These are phyloP conservation scores for Tiphia femorata DNA, from an alignment of 2,888 invertebrate species.

Conservation along the genomic window DNA sequence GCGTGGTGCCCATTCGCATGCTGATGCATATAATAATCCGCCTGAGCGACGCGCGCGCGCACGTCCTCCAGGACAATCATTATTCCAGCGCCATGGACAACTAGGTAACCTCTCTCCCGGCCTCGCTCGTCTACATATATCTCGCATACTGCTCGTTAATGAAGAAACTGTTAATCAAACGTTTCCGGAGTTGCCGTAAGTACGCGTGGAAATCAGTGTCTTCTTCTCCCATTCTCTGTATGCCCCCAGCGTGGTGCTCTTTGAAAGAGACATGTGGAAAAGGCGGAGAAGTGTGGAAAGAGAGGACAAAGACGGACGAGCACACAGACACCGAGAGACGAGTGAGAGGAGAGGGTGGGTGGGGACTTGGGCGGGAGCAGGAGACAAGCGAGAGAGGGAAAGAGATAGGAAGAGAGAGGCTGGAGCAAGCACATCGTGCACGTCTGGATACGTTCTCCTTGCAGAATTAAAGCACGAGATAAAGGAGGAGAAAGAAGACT, in stretches of 20 bases:
- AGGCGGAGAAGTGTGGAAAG: no score
- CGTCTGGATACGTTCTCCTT: no score
- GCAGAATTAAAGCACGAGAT: conserved; percentile 6
- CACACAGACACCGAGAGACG: not conserved
- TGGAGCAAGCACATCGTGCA: no score
- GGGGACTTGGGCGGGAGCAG: not conserved
- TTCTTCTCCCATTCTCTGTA: no score
- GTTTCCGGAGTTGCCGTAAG: conserved; percentile 35
- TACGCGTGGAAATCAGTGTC: conserved; percentile 1
- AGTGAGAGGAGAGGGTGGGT: not conserved
- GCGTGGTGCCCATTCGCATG: not conserved
- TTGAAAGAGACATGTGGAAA: no score
- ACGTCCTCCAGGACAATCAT: conserved; percentile 41
- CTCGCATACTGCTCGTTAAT: conserved; percentile 41
- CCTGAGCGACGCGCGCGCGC: conserved; percentile 1
- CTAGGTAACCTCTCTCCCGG: conserved; percentile 45
- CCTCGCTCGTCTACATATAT: conserved; percentile 27
- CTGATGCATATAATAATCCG: not conserved
- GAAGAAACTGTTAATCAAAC: conserved; percentile 46
- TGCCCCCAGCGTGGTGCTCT: not conserved
- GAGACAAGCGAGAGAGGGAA: not conserved
- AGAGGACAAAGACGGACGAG: not conserved
- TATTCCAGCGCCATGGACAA: conserved; percentile 57
- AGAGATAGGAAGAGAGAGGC: conserved; percentile 8
- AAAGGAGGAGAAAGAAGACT: conserved; percentile 3